Percentiles rank a stretch among this genome's conserved stretches.
These are phyloP conservation scores for Cossypha dichroa DNA, from an alignment of 2,797 vertebrate genomes.

Conservation along the genomic window DNA sequence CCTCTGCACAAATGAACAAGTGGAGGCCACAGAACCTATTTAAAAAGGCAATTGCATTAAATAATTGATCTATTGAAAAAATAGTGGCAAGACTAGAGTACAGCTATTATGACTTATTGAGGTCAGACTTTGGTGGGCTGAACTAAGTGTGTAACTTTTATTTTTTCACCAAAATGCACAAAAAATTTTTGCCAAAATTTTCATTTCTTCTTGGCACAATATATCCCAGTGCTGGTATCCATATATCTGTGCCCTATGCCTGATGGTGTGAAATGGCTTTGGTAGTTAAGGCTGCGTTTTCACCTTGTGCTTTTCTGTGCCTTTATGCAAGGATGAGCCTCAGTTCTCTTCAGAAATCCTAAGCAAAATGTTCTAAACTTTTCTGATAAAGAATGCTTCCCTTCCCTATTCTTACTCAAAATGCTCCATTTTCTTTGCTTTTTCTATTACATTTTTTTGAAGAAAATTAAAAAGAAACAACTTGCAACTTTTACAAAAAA, in stretches of 20 bases:
- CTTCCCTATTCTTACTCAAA: background rate
- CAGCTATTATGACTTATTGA: background rate
- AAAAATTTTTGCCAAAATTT: background rate
- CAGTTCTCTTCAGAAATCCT: background rate
- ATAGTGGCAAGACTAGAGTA: background rate
- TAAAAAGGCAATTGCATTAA: slow-evolving; percentile 71
- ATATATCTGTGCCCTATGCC: background rate
- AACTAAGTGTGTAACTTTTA: background rate
- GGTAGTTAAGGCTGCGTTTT: background rate
- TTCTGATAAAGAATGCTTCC: background rate
- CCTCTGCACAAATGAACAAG: slow-evolving; percentile 55
- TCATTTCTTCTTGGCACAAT: background rate
- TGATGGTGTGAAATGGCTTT: background rate
- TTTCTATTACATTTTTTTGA: background rate
- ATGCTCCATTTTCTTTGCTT: background rate
- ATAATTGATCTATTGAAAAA: slow-evolving; percentile 66
- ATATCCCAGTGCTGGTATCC: background rate
- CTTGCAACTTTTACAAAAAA: background rate
- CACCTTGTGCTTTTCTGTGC: background rate
- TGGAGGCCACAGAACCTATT: slow-evolving; percentile 68
- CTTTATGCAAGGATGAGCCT: background rate
- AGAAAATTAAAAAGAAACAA: background rate
- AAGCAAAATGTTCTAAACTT: background rate
- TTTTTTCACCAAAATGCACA: background rate
- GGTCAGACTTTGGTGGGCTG: background rate